Base-by-base conservation (phyloP, 1,140 invertebrate genomes). In the Bombus difficillimus region DNA sequence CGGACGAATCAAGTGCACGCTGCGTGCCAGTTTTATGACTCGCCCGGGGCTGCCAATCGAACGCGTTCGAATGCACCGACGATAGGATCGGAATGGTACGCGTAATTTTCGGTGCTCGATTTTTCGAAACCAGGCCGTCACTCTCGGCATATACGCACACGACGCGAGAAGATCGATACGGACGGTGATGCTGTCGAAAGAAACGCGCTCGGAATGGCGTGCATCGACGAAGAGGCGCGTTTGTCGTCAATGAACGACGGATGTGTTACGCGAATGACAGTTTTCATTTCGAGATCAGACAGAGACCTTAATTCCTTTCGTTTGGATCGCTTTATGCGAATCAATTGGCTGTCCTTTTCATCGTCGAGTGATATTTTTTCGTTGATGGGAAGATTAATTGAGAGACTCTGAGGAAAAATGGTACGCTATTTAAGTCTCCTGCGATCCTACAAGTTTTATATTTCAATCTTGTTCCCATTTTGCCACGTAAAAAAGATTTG, bases 21-120 rank as follows among this genome's bases (percentile, higher is more conserved):
- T 89, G 88, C 88, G 81, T 86, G 86, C 88, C 87, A 89, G 85
- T 88, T 92, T 92, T 92, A 90, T 89, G 87, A 89, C 69, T 86
- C 47, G 89, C 92, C 85, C 79, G 78, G 77, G 91, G 91, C 92
- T 80, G 64, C 86, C 89, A 90, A 92, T 92, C 86, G 86, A 80
- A 75, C 59, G n/a, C 76, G 74, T 66, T 64, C 68, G 89, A 85
- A 89, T 80, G 43, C 79, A 73, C 59, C 75, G 69, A 69, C 75
- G 89, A 91, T 91, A 91, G 75, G 37, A 91, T 88, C 90, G 64
- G 79, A 83, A 87, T 91, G 66, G 87, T 78, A 85, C 66, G 75
- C 73, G 86, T 43, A 85, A 84, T 76, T 79, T 86, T 68, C 71
- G 77, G 43, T 62, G 74, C 39, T 76, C 83, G 41, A 88, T 88